phyloP scores from a whole-genome alignment of 2,888 invertebrate genomes.

The Tuberolachnus salignus region DNA sequence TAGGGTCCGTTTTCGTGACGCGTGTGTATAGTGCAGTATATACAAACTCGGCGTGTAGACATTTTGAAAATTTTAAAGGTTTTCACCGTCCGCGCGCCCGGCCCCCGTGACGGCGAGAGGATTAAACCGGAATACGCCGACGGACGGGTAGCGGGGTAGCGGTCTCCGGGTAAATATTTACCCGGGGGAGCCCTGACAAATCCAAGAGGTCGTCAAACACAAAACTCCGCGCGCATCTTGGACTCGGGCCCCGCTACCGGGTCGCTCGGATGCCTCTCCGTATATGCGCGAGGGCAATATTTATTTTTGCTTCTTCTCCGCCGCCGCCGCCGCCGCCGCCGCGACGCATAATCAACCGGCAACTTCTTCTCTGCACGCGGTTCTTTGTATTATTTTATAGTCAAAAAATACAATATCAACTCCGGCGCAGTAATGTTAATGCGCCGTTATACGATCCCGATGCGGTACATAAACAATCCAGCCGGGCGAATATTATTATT shows the following conservation, averaged over 20 bases:
- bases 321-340: neutral
- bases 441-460: conserved; percentile 24
- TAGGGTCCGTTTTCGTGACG: no score
- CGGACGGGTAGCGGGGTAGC: neutral
- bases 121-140: conserved; percentile 34
- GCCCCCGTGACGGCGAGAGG: neutral
- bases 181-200: conserved; percentile 49
- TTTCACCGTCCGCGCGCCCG: neutral
- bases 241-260: conserved; percentile 42
- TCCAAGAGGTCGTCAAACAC: conserved; percentile 55
- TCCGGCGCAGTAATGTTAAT: conserved; percentile 16
- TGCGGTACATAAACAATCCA: conserved; percentile 33
- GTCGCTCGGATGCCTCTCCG: conserved; percentile 16
- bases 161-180: conserved; percentile 45
- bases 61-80: conserved; percentile 41
- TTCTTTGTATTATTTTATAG: no score
- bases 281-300: conserved; percentile 39
- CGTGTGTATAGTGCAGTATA: neutral
- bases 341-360: neutral
- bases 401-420: no score
- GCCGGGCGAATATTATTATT: conserved; percentile 31
- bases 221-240: conserved; percentile 48
- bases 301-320: conserved; percentile 18
- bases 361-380: neutral
- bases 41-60: neutral